Evolutionary conservation across 2,113 vertebrate species (phyloP), one percentile per base, ranked within the genome.

Genomic region (Balaeniceps rex): DNA sequence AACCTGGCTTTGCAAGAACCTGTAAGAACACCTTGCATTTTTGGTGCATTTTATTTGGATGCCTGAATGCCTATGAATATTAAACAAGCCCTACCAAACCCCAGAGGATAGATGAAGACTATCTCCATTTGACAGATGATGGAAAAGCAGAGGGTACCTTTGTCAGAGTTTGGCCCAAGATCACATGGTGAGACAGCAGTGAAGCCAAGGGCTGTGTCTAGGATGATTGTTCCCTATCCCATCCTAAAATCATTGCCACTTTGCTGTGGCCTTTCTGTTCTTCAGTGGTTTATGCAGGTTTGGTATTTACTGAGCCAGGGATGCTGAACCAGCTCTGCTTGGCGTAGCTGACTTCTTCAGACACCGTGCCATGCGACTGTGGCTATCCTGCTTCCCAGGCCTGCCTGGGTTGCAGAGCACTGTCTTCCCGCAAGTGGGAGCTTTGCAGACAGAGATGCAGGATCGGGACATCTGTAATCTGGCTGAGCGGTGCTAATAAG

Each of bases 361-460:
- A 9, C 44, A 23, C 2, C 0, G 24, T 4, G 4, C 28, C 11
- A 6, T 10, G 9, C 0, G 2, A 10, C 34, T 11, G 8, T 34
- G 58, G 19, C 83, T 8, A 1, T 28, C 57, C 38, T n/a, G 42
- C 78, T 81, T 31, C 51, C 57, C 31, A 3, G 36, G 8, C 16
- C 46, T 60, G 18, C 46, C 36, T 2, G 19, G 36, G 4, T 9
- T 61, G 49, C 34, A 8, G 64, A 72, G 12, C 21, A 5, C 51
- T 21, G 7, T 38, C 64, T 47, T 75, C 47, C 65, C 0, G 2
- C 26, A 8, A 1, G 42, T 3, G 9, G n/a, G 78, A 72, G 38
- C 44, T 68, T 38, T 34, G 44, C 65, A 47, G 84, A 6, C 29
- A 44, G 44, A 66, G 57, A 2, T 3, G 44, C 55, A 34, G 80